Conservation (phyloP, 2,888 invertebrate genomes). For the Chrysotoxum bicinctum region DNA sequence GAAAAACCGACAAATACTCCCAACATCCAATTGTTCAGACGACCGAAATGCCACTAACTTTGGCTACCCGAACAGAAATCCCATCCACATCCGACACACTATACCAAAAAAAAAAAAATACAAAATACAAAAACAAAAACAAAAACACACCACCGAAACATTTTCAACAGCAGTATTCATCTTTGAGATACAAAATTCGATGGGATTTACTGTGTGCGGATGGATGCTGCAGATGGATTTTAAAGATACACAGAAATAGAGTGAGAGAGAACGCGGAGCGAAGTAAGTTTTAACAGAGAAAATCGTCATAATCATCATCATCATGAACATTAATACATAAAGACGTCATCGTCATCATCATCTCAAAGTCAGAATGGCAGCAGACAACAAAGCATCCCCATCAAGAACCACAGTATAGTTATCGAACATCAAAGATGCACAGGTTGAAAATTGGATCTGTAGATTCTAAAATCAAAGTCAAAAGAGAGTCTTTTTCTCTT, state of each 20-base stretch:
- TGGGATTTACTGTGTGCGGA: conserved; percentile 52
- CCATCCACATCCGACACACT: conserved; percentile 45
- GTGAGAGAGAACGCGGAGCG: not conserved
- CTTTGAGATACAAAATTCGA: conserved; percentile 55
- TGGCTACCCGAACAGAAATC: conserved; percentile 47
- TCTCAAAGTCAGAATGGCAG: conserved; percentile 12
- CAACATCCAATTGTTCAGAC: conserved; percentile 68
- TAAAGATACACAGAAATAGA: conserved; percentile 22
- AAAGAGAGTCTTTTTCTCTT: not conserved
- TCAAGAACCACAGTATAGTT: not conserved
- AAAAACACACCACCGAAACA: conserved; percentile 24
- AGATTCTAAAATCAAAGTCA: not conserved
- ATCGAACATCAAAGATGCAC: conserved; percentile 21
- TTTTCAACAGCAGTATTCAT: conserved; percentile 35
- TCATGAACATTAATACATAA: not conserved
- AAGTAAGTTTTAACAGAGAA: conserved; percentile 30
- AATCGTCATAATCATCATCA: not conserved
- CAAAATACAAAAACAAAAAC: not conserved
- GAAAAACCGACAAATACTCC: conserved; percentile 66
- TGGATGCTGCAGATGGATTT: conserved; percentile 36
- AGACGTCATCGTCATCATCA: conserved; percentile 14
- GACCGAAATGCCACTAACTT: conserved; percentile 71
- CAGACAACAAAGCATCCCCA: conserved; percentile 42
- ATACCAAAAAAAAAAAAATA: conserved; percentile 2
- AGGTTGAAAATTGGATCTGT: conserved; percentile 6